phyloP scores from a whole-genome alignment of 2,888 invertebrate genomes.

The Diadromus collaris region DNA sequence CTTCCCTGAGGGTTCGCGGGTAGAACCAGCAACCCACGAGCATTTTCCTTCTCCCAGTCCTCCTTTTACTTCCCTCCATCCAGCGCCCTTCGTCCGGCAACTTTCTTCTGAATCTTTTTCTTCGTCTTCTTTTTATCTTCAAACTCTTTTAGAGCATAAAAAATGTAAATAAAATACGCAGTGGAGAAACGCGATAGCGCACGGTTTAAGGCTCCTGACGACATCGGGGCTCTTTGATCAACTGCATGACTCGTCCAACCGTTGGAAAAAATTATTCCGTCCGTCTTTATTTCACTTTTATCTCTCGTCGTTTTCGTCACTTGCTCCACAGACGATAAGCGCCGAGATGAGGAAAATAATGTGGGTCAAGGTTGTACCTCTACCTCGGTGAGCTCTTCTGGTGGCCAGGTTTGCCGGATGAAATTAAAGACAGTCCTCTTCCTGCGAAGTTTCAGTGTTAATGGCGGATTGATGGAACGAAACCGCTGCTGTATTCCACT shows the following conservation, averaged over 20 bases:
- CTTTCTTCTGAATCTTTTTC: background rate
- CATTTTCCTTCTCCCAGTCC: background rate
- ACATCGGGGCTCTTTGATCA: conserved; percentile 43
- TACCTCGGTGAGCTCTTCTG: conserved; percentile 2
- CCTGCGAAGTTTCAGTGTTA: background rate
- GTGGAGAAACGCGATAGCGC: conserved; percentile 36
- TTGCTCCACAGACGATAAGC: conserved; percentile 13
- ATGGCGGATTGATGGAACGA: background rate
- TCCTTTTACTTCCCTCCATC: conserved; percentile 30
- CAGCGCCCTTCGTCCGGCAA: background rate
- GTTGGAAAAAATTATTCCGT: conserved; percentile 19
- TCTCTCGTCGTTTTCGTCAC: conserved; percentile 3
- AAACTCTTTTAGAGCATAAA: conserved; percentile 37
- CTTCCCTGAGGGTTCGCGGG: conserved; percentile 23
- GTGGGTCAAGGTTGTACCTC: conserved; percentile 33
- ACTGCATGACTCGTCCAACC: background rate
- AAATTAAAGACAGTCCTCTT: background rate
- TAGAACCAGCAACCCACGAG: conserved; percentile 2
- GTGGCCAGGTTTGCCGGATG: background rate
- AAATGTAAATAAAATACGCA: conserved; percentile 43
- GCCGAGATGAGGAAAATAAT: conserved; percentile 18
- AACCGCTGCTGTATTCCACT: background rate
- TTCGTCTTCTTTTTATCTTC: conserved; percentile 3
- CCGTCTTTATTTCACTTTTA: background rate
- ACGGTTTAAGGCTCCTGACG: background rate